These are phyloP conservation scores for Spodoptera littoralis DNA, from an alignment of 2,888 invertebrate species.

Conservation along the genomic window DNA sequence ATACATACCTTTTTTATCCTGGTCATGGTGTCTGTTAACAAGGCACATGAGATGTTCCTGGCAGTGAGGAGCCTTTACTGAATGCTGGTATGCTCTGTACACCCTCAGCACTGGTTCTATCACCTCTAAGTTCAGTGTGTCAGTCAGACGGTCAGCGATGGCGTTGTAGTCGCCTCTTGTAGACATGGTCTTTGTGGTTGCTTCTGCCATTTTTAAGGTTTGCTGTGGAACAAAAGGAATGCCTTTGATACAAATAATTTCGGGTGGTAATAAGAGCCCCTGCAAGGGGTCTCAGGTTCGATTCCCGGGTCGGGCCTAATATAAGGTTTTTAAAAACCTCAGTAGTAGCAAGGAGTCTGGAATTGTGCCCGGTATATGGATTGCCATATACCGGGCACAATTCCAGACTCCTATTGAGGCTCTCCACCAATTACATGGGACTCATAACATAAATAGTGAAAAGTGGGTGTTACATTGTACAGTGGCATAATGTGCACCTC, in stretches of 20 bases:
- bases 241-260: neutral
- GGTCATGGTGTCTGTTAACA: slow-evolving; percentile 91
- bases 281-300: no score
- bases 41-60: slow-evolving; percentile 94
- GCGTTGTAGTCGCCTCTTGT: slow-evolving; percentile 91
- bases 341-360: no score
- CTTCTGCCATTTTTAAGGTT: slow-evolving; percentile 91
- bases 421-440: no score
- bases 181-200: slow-evolving; percentile 90
- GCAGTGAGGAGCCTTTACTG: slow-evolving; percentile 91
- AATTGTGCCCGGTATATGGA: no score
- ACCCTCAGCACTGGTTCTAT: slow-evolving; percentile 95
- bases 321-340: no score
- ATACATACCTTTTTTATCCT: slow-evolving; percentile 80
- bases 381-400: no score
- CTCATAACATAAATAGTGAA: no score
- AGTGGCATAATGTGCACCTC: no score
- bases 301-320: no score
- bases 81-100: slow-evolving; percentile 94
- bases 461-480: no score
- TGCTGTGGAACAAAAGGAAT: slow-evolving; percentile 82
- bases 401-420: no score
- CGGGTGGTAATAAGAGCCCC: no score
- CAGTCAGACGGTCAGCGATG: slow-evolving; percentile 92
- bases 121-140: slow-evolving; percentile 94